A percentile compares a stretch with the other conserved stretches of the same genome.
phyloP scores from a whole-genome alignment of 2,888 invertebrate genomes.

The Euplexia lucipara region DNA sequence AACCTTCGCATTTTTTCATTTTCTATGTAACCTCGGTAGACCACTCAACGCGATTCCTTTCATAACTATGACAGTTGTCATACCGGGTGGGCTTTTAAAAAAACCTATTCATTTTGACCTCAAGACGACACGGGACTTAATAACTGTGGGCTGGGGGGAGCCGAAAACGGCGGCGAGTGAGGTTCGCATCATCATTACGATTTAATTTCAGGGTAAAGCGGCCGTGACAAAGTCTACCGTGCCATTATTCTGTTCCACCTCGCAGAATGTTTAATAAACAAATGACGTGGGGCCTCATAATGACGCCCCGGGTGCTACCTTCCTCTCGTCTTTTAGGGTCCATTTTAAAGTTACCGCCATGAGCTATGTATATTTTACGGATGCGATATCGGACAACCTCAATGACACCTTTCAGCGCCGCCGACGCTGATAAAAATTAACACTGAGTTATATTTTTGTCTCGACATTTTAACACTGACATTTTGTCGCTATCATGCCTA shows the following conservation, averaged over 20 bases:
- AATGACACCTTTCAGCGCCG: constrained; percentile 52
- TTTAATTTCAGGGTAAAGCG: constrained; percentile 89
- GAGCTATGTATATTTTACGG: constrained; percentile 70
- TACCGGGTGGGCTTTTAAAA: constrained; percentile 82
- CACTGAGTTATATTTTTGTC: constrained; percentile 51
- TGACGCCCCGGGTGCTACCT: constrained; percentile 81
- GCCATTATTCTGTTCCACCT: constrained; percentile 89
- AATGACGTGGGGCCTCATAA: constrained; percentile 88
- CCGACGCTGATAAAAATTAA: constrained; percentile 60
- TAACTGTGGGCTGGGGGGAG: constrained; percentile 79
- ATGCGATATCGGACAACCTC: constrained; percentile 70
- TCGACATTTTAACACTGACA: constrained; percentile 48
- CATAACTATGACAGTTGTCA: constrained; percentile 87
- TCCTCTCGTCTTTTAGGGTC: constrained; percentile 76
- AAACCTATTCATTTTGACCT: constrained; percentile 89
- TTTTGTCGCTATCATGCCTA: constrained; percentile 35
- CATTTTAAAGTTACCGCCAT: constrained; percentile 80
- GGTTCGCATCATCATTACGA: constrained; percentile 88
- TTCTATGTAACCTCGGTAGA: constrained; percentile 71
- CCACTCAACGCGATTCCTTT: constrained; percentile 85
- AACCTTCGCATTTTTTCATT: constrained; percentile 64
- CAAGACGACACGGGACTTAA: constrained; percentile 86
- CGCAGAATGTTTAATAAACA: constrained; percentile 90
- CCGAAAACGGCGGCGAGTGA: constrained; percentile 82
- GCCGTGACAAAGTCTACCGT: constrained; percentile 87